phyloP scores from a whole-genome alignment of 2,888 invertebrate genomes.

The Thereva unica region DNA sequence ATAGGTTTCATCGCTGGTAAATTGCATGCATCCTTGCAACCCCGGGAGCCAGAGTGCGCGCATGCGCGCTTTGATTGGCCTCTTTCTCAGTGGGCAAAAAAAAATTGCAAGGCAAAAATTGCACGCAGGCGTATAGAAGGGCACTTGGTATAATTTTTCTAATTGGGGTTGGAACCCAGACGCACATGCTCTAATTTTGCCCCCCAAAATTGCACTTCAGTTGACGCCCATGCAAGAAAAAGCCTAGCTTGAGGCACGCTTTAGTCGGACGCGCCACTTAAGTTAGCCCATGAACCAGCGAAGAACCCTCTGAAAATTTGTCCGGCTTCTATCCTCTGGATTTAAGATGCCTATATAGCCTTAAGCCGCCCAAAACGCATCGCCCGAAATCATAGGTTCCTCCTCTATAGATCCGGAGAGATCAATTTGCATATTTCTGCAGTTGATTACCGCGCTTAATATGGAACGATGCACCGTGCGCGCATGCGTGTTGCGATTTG shows the following conservation, averaged over 20 bases:
- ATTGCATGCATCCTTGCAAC: too few relatives aligned
- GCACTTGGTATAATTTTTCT: slow-evolving; percentile 36
- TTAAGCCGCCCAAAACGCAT: slow-evolving; percentile 15
- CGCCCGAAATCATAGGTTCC: slow-evolving; percentile 32
- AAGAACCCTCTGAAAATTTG: too few relatives aligned
- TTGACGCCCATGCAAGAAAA: slow-evolving; percentile 29
- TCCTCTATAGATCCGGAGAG: slow-evolving; percentile 12
- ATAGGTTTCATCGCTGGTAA: too few relatives aligned
- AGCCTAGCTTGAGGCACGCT: slow-evolving; percentile 26
- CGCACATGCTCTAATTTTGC: slow-evolving; percentile 32
- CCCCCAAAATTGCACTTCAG: slow-evolving; percentile 28
- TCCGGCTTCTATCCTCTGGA: too few relatives aligned
- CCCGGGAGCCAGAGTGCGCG: too few relatives aligned
- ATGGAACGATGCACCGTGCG: slow-evolving; percentile 21
- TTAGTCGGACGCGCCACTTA: slow-evolving; percentile 2
- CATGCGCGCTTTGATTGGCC: too few relatives aligned
- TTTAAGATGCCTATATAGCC: too few relatives aligned
- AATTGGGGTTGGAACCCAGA: slow-evolving; percentile 30
- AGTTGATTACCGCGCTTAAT: slow-evolving; percentile 28
- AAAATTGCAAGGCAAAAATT: background rate
- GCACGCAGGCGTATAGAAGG: slow-evolving; percentile 27
- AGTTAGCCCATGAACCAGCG: too few relatives aligned
- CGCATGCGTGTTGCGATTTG: too few relatives aligned
- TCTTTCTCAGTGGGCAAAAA: too few relatives aligned
- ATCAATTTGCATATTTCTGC: slow-evolving; percentile 29